phyloP scores from a whole-genome alignment of 2,797 vertebrate genomes.

The Sebastes itinus region DNA sequence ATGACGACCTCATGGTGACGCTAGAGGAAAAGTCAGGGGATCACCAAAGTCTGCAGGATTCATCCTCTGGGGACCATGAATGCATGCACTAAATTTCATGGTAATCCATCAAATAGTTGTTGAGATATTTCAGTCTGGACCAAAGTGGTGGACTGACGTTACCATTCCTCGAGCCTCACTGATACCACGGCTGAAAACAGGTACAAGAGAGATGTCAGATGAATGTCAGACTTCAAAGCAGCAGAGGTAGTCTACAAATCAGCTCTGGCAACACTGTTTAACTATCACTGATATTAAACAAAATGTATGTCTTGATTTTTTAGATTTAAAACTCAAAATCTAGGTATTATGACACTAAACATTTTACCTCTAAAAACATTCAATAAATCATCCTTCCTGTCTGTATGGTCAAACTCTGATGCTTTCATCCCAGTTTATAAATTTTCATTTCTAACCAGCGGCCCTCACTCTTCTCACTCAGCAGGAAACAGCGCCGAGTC shows the following conservation, averaged over 20 bases:
- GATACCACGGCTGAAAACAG: background rate
- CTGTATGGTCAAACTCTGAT: background rate
- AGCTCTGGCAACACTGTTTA: too few species aligned
- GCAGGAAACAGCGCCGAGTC: constrained; percentile 14
- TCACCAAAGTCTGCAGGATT: background rate
- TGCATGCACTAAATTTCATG: background rate
- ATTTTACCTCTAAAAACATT: background rate
- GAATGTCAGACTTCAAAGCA: too few species aligned
- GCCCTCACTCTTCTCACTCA: background rate
- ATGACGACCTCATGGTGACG: background rate
- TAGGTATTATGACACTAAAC: background rate
- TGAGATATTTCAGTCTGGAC: background rate
- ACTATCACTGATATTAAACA: too few species aligned
- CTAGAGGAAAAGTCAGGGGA: background rate
- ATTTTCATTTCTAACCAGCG: background rate
- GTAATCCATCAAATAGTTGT: background rate
- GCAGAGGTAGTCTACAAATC: too few species aligned
- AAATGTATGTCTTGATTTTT: background rate
- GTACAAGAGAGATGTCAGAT: background rate
- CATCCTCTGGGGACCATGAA: background rate
- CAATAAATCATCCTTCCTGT: background rate
- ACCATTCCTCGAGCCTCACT: background rate
- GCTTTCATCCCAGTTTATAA: background rate
- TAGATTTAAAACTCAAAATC: background rate
- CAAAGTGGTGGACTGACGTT: background rate